Percentiles rank a stretch among this genome's conserved stretches.
Conservation (phyloP, 2,113 vertebrate genomes). For the Paedocypris sp. region DNA sequence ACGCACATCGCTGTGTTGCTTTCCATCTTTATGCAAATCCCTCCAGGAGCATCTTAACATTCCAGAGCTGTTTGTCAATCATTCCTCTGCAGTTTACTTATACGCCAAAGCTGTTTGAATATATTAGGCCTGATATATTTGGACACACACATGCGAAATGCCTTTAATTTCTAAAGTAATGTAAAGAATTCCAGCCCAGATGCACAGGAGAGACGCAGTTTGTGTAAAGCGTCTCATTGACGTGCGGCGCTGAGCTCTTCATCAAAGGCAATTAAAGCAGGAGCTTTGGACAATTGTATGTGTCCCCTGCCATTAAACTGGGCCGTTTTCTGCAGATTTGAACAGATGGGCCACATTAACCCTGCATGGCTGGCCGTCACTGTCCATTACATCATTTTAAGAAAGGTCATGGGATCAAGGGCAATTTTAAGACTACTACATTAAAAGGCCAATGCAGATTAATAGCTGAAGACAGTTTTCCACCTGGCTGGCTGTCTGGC, state of each 20-base stretch:
- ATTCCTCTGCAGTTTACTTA: background rate
- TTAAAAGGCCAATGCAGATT: slow-evolving; percentile 15
- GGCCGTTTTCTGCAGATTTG: slow-evolving; percentile 18
- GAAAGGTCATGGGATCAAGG: slow-evolving; percentile 25
- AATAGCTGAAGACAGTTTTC: slow-evolving; percentile 22
- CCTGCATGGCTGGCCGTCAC: slow-evolving; percentile 19
- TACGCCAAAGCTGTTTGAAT: too few species aligned
- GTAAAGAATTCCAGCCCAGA: background rate
- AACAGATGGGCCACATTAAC: slow-evolving; percentile 34
- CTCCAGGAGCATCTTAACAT: background rate
- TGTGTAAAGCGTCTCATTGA: background rate
- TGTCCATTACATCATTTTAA: slow-evolving; percentile 1
- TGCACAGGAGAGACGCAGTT: background rate
- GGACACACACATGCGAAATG: background rate
- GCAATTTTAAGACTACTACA: slow-evolving; percentile 16
- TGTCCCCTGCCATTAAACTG: slow-evolving; percentile 24
- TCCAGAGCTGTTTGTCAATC: slow-evolving; percentile 21
- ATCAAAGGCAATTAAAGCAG: slow-evolving; percentile 34
- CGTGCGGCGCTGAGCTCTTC: slow-evolving; percentile 27
- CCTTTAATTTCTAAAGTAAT: slow-evolving; percentile 12
- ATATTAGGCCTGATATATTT: background rate
- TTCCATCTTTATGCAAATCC: slow-evolving; percentile 28
- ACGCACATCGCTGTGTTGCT: slow-evolving; percentile 14
- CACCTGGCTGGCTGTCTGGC: slow-evolving; percentile 6
- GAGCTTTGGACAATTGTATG: slow-evolving; percentile 30